Percentiles rank a stretch among this genome's conserved stretches.
Conservation (phyloP, 2,113 vertebrate genomes). For the Nesoenas mayeri region DNA sequence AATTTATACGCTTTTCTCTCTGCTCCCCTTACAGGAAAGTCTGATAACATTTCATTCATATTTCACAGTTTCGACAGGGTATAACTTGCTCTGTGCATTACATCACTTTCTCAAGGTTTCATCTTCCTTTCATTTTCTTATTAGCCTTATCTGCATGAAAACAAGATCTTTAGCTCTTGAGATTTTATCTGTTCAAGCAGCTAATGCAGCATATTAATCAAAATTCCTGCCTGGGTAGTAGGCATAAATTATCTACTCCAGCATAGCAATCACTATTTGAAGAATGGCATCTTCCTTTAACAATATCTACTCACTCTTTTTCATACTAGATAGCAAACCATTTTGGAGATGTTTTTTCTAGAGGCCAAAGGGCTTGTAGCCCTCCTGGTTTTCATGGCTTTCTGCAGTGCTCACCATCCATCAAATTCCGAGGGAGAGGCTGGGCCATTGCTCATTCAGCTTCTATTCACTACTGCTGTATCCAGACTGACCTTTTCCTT, state of each 20-base stretch:
- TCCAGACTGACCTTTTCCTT: background rate
- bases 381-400: background rate
- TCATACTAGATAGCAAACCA: background rate
- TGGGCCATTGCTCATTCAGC: background rate
- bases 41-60: background rate
- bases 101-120: background rate
- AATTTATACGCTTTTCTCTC: background rate
- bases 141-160: conserved; percentile 38
- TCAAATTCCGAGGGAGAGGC: background rate
- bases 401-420: background rate
- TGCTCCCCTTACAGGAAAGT: background rate
- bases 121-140: conserved; percentile 33
- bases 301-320: background rate
- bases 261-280: background rate
- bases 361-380: background rate
- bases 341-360: background rate
- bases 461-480: background rate
- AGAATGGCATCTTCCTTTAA: background rate
- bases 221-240: background rate
- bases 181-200: conserved; percentile 36
- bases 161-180: conserved; percentile 12
- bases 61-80: background rate
- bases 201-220: conserved; percentile 34
- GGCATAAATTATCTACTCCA: conserved; percentile 2
- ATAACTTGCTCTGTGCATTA: background rate